Evolutionary conservation across 2,797 vertebrate species (phyloP).

Genomic region (Neopelma chrysocephalum): DNA sequence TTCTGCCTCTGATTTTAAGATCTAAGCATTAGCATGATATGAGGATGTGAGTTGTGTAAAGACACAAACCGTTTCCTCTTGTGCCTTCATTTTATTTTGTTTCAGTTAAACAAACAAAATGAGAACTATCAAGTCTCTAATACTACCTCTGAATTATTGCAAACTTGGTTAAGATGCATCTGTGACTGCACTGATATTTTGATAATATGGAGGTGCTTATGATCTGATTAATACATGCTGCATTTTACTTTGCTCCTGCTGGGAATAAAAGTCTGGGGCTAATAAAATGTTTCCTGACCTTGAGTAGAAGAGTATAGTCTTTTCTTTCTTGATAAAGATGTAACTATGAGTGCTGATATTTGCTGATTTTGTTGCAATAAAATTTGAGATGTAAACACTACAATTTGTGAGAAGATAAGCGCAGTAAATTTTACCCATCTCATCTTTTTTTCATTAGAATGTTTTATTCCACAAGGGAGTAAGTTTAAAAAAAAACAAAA

Average conservation of each 20-base stretch:
- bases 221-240: not conserved
- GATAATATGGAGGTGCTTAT: constrained; percentile 3
- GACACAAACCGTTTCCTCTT: not conserved
- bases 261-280: constrained; percentile 11
- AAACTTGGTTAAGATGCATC: not conserved
- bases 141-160: not conserved
- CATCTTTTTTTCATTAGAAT: not conserved
- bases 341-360: not conserved
- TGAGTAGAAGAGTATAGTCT: not conserved
- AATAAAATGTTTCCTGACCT: constrained; percentile 29
- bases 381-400: not conserved
- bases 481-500: not conserved
- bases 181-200: not conserved
- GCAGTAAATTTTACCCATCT: not conserved
- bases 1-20: not conserved
- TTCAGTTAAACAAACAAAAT: not conserved
- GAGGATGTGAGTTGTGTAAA: not conserved
- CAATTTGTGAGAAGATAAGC: not conserved
- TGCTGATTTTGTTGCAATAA: not conserved
- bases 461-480: not conserved
- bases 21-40: not conserved
- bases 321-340: not conserved
- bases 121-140: not conserved
- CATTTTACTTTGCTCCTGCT: constrained; percentile 18
- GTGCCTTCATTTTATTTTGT: not conserved